Evolutionary conservation across 2,113 vertebrate species (phyloP).

Genomic region (Machaerirhynchus nigripectus): DNA sequence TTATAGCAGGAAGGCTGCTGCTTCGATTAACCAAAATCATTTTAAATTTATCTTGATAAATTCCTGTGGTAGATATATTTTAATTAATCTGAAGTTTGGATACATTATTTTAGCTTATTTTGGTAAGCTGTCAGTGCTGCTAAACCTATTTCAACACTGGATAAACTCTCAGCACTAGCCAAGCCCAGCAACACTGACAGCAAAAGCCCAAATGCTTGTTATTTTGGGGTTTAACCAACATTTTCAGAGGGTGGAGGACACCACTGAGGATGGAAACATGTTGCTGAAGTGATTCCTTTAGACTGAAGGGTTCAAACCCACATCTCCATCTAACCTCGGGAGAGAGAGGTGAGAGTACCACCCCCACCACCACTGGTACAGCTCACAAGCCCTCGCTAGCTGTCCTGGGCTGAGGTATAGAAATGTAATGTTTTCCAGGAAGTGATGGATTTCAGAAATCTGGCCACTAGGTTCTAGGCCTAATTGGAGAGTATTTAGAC

Average conservation of each 20-base stretch:
- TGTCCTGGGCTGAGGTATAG: background rate
- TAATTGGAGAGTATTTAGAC: background rate
- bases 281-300: background rate
- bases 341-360: background rate
- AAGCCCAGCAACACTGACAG: background rate
- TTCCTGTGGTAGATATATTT: background rate
- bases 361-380: fast-evolving
- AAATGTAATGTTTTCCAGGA: background rate
- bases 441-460: background rate
- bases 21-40: background rate
- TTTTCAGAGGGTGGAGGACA: background rate
- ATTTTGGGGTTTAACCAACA: background rate
- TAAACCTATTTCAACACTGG: background rate
- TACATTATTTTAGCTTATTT: background rate
- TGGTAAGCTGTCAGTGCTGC: background rate
- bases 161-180: background rate
- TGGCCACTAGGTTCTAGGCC: background rate
- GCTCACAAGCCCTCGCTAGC: background rate
- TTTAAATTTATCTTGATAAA: background rate
- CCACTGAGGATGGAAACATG: background rate
- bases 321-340: background rate
- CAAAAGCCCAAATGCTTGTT: background rate
- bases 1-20: background rate
- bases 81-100: background rate
- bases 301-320: background rate